phyloP scores from a whole-genome alignment of 2,888 invertebrate species.

The Pammene fasciana region DNA sequence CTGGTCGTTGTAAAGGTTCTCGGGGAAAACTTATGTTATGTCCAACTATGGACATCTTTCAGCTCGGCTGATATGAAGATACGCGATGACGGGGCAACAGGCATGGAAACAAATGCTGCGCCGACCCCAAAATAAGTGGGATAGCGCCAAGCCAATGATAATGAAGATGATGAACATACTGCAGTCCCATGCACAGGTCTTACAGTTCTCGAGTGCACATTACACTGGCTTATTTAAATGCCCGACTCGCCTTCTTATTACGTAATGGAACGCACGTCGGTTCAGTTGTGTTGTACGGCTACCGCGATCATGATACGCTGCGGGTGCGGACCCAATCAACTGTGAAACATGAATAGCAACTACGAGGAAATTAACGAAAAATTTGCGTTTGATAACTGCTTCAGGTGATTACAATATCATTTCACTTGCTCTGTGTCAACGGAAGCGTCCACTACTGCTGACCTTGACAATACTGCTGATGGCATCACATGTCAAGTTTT shows the following conservation, averaged over 20 bases:
- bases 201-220: neutral
- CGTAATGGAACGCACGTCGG: neutral
- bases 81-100: too few species aligned
- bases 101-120: too few species aligned
- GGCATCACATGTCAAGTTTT: too few species aligned
- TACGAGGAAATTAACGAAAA: slow-evolving; percentile 21
- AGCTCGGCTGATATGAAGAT: too few species aligned
- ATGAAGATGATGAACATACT: too few species aligned
- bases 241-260: neutral
- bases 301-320: slow-evolving; percentile 25
- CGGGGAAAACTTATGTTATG: too few species aligned
- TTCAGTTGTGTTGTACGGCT: neutral
- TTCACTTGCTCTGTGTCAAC: neutral
- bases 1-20: too few species aligned
- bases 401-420: neutral
- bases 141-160: too few species aligned
- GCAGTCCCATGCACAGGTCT: too few species aligned
- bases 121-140: too few species aligned
- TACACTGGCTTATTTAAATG: neutral
- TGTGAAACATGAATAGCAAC: slow-evolving; percentile 27
- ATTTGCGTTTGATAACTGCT: neutral
- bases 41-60: too few species aligned
- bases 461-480: too few species aligned
- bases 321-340: slow-evolving; percentile 12
- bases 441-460: neutral